phyloP scores from a whole-genome alignment of 2,888 invertebrate genomes.

The Alloplasta piceator region DNA sequence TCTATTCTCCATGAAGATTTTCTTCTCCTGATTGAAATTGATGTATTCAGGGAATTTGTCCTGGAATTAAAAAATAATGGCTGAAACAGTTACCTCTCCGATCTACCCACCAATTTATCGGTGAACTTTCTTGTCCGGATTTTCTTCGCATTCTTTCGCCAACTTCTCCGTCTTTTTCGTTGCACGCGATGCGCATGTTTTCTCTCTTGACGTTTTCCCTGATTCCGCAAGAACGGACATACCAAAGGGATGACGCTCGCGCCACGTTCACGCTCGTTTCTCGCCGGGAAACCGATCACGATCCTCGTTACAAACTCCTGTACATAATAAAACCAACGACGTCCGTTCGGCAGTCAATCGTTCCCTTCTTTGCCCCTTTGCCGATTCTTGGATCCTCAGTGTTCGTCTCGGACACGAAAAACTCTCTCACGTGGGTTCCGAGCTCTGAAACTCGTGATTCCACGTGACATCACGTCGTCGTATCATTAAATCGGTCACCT shows the following conservation, averaged over 20 bases:
- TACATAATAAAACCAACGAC: slow-evolving; percentile 24
- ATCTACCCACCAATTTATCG: no score
- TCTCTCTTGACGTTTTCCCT: background rate
- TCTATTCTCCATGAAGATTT: no score
- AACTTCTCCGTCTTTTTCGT: slow-evolving; percentile 18
- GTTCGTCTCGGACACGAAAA: no score
- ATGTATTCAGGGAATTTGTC: no score
- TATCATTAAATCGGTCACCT: slow-evolving; percentile 35
- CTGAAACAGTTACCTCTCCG: no score
- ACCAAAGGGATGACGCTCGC: slow-evolving; percentile 10
- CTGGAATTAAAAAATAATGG: no score
- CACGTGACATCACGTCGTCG: background rate
- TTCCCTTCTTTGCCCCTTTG: background rate
- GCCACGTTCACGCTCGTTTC: background rate
- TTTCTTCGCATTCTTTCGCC: background rate
- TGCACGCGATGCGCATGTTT: background rate
- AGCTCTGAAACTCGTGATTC: no score
- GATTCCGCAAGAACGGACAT: slow-evolving; percentile 1
- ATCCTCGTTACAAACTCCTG: slow-evolving; percentile 47
- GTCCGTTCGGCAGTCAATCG: slow-evolving; percentile 28
- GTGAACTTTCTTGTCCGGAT: background rate
- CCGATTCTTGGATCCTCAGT: slow-evolving; percentile 37
- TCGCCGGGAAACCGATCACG: slow-evolving; percentile 24
- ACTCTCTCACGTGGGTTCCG: no score
- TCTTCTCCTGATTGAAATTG: no score